phyloP scores from a whole-genome alignment of 2,888 invertebrate species.

The Macrophya alboannulata region DNA sequence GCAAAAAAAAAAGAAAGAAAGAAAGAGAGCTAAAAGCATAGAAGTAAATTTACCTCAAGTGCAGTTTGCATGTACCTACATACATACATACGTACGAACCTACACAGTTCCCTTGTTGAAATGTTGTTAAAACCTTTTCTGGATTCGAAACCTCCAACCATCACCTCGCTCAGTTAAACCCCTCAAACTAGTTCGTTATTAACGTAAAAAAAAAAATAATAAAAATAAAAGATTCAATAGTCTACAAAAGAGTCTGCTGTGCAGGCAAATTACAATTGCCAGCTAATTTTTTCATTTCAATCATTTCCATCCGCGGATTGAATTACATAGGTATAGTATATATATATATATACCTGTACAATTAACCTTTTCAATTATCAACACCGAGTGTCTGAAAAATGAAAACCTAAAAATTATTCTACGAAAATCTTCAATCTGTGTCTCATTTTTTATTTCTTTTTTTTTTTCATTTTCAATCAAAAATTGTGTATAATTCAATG shows the following conservation, averaged over 20 bases:
- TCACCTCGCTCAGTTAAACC: not conserved
- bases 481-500: too few relatives aligned
- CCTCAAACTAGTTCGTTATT: slow-evolving; percentile 11
- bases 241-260: not conserved
- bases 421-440: too few relatives aligned
- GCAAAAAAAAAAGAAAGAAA: too few relatives aligned
- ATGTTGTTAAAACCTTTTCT: not conserved
- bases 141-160: not conserved
- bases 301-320: too few relatives aligned
- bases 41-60: slow-evolving; percentile 21
- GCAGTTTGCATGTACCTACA: not conserved
- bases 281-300: not conserved
- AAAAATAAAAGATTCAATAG: not conserved
- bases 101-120: not conserved
- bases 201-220: not conserved
- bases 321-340: too few relatives aligned
- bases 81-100: not conserved
- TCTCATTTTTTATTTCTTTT: too few relatives aligned
- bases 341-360: too few relatives aligned
- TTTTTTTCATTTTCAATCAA: too few relatives aligned
- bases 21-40: not conserved
- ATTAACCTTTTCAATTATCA: too few relatives aligned
- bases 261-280: not conserved
- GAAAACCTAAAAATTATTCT: too few relatives aligned
- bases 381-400: too few relatives aligned